Evolutionary conservation across 2,113 vertebrate species (phyloP), one percentile per base, ranked within the genome.

Genomic region (Megaceryle torquata): DNA sequence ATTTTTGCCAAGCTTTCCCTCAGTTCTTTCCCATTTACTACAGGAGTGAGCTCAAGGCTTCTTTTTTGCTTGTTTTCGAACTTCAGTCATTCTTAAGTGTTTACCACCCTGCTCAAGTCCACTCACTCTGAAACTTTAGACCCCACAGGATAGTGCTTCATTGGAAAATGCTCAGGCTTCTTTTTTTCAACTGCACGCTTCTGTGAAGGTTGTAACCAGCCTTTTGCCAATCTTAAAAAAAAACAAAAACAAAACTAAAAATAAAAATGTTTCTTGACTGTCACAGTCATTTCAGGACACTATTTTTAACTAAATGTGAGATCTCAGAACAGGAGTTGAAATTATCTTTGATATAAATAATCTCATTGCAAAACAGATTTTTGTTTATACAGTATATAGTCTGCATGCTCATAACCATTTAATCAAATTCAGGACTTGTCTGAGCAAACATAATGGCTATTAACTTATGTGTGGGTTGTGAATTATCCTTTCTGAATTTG

Each of bases 1-100:
- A 97, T 97, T 96, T 96, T 87, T 95, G 84, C 89, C 94, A 92
- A 91, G 89, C 94, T 82, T 96, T 95, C 84, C 67, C 75, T 96
- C 91, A 86, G 78, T 82, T 95, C 92, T 96, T 81, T 82, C 67
- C 70, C 84, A 92, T 92, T 97, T 97, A 79, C 75, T 91, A 82
- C 61, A 91, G 91, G 84, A 91, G 78, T 8, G 70, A 94, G 85
- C 85, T 95, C 93, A 94, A 97, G 87, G 87, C 89, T 97, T 88
- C 87, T 94, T 94, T 95, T 91, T 37, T 95, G 84, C 93, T 95
- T 95, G 89, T 86, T 96, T 94, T 93, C 0, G 9, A 93, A 69
- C 91, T 95, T 95, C 61, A 90, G 68, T 93, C 79, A 76, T 93
- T 95, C 93, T 82, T 61, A 82, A 96, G 93, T 95, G 91, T 97